Conservation (phyloP, 37 sponge, comb jelly and placozoan species). For the Ephydatia muelleri region DNA sequence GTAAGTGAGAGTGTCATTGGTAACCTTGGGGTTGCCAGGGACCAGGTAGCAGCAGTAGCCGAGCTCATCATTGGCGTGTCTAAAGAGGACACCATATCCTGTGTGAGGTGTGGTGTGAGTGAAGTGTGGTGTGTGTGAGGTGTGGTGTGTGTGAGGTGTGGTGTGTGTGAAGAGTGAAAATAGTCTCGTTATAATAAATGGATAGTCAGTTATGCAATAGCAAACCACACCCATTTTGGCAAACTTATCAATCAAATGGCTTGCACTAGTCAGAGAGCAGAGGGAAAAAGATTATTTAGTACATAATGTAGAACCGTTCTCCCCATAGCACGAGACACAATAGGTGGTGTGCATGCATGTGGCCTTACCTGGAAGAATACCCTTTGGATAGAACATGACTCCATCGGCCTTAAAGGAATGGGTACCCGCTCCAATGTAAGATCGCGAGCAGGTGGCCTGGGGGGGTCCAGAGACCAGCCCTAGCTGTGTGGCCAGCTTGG, state of each 20-base stretch:
- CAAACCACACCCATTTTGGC: too few relatives aligned
- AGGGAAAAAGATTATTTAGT: too few relatives aligned
- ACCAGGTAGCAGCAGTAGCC: conserved; percentile 59
- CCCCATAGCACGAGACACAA: neutral
- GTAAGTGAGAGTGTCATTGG: conserved; percentile 35
- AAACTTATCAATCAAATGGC: too few relatives aligned
- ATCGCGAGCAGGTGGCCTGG: conserved; percentile 46
- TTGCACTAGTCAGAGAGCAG: too few relatives aligned
- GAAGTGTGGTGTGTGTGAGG: neutral
- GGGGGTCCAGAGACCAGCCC: conserved; percentile 54
- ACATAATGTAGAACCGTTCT: too few relatives aligned
- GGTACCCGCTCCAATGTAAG: conserved; percentile 55
- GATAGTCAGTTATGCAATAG: too few relatives aligned
- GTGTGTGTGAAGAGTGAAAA: neutral
- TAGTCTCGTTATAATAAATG: too few relatives aligned
- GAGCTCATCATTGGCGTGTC: conserved; percentile 54
- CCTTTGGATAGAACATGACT: conserved; percentile 47
- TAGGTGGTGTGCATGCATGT: too few relatives aligned
- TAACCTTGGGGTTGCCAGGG: conserved; percentile 66
- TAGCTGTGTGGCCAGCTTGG: conserved; percentile 43
- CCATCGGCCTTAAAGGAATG: conserved; percentile 76
- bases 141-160: neutral
- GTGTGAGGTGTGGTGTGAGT: neutral
- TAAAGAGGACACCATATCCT: conserved; percentile 59
- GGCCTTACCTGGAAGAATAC: conserved; percentile 48